Evolutionary conservation across 2,797 vertebrate species (phyloP).

Genomic region (Trematomus bernacchii): DNA sequence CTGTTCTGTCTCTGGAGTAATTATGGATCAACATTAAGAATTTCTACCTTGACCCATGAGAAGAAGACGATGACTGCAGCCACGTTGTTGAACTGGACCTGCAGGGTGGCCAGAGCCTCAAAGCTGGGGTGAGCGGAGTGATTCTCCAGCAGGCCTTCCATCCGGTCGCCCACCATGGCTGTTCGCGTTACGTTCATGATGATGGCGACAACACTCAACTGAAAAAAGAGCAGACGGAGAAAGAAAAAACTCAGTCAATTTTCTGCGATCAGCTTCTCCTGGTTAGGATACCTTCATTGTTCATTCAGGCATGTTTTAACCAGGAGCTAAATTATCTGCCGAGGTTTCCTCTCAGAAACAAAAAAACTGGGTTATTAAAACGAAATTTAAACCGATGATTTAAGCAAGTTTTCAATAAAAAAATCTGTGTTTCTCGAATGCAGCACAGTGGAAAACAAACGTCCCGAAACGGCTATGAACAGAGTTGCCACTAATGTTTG

Average conservation of each 20-base stretch:
- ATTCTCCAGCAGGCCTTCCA: conserved; percentile 90
- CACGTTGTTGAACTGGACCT: conserved; percentile 94
- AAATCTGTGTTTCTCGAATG: too few species aligned
- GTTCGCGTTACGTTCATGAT: conserved; percentile 91
- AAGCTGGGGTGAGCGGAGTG: conserved; percentile 91
- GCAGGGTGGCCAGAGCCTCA: conserved; percentile 91
- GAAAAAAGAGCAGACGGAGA: conserved; percentile 35
- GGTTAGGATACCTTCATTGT: too few species aligned
- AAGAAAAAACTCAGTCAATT: conserved; percentile 2
- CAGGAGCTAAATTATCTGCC: too few species aligned
- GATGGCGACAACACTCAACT: conserved; percentile 92
- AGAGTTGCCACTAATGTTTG: too few species aligned
- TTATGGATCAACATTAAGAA: not conserved
- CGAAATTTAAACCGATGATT: too few species aligned
- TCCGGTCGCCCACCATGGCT: conserved; percentile 84
- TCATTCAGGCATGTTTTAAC: too few species aligned
- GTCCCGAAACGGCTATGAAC: too few species aligned
- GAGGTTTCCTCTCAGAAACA: too few species aligned
- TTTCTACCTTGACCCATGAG: conserved; percentile 96
- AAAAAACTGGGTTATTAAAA: too few species aligned
- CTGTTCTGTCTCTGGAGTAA: not conserved
- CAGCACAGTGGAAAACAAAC: too few species aligned
- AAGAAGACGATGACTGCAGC: conserved; percentile 94
- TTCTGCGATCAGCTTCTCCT: too few species aligned
- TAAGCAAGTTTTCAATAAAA: too few species aligned